Evolutionary conservation across 2,113 vertebrate genomes (phyloP).

Genomic region (Semnopithecus entellus): DNA sequence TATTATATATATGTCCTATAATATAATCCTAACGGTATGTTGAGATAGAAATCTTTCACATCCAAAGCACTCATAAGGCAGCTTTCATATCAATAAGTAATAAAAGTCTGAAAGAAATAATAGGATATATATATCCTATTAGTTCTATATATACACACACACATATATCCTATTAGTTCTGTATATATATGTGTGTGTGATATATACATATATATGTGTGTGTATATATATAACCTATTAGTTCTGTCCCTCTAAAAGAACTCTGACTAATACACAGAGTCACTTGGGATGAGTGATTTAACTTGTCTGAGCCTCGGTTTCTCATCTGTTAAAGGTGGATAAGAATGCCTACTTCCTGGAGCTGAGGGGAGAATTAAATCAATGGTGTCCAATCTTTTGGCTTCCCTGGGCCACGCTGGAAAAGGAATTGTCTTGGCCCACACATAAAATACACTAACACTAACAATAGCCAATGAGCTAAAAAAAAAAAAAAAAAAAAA

Average conservation of each 20-base stretch:
- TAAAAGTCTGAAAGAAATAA: slow-evolving; percentile 10
- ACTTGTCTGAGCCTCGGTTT: not conserved
- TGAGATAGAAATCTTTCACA: not conserved
- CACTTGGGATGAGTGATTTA: not conserved
- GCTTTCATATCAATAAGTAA: not conserved
- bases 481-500: too few species aligned
- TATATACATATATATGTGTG: rapidly evolving
- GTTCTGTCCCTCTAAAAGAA: too few species aligned
- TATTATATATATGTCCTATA: not conserved
- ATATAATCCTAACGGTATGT: not conserved
- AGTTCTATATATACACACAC: too few species aligned
- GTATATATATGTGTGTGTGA: too few species aligned
- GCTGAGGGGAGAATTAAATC: not conserved
- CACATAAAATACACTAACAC: too few species aligned
- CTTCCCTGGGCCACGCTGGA: too few species aligned
- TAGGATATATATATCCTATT: too few species aligned
- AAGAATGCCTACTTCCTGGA: not conserved
- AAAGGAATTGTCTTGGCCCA: too few species aligned
- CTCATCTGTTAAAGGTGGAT: not conserved
- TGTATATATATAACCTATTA: too few species aligned
- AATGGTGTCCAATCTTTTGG: too few species aligned
- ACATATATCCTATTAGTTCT: too few species aligned
- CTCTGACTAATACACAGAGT: not conserved
- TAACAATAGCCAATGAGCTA: too few species aligned
- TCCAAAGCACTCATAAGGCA: not conserved